phyloP scores from a whole-genome alignment of 1,140 invertebrate species.

The Phthorimaea operculella region DNA sequence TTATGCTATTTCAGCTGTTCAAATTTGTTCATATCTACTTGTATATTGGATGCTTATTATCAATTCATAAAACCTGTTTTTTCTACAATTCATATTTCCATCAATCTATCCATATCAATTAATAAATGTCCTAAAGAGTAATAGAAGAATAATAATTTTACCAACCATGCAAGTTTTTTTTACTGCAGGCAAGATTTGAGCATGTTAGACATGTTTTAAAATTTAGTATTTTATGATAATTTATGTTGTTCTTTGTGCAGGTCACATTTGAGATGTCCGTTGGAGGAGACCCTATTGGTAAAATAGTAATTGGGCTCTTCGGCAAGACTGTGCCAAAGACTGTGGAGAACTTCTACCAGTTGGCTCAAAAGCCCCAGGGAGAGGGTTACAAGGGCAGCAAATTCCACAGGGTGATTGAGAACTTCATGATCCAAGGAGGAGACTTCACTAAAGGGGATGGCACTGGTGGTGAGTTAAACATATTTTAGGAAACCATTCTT shows the following conservation, averaged over 20 bases:
- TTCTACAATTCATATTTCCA: background rate
- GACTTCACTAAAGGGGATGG: constrained; percentile 95
- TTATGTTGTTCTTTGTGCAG: constrained; percentile 64
- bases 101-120: too few relatives aligned
- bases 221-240: too few relatives aligned
- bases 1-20: too few relatives aligned
- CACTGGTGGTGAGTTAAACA: constrained; percentile 77
- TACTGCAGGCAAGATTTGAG: too few relatives aligned
- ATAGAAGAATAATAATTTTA: too few relatives aligned
- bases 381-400: constrained; percentile 90
- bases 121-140: too few relatives aligned
- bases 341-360: constrained; percentile 88
- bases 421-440: constrained; percentile 97
- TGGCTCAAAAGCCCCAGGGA: constrained; percentile 81
- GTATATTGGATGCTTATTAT: too few relatives aligned
- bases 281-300: constrained; percentile 80
- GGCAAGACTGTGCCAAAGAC: constrained; percentile 98
- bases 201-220: too few relatives aligned
- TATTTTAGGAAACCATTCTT: too few relatives aligned
- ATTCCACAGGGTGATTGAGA: constrained; percentile 93
- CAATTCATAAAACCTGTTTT: too few relatives aligned
- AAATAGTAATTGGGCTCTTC: constrained; percentile 92
- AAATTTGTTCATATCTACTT: too few relatives aligned
- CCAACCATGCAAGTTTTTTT: too few relatives aligned
- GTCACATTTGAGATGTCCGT: constrained; percentile 95